Evolutionary conservation across 2,888 invertebrate species (phyloP), one percentile per base, ranked within the genome.

Genomic region (Acrobasis consociella): DNA sequence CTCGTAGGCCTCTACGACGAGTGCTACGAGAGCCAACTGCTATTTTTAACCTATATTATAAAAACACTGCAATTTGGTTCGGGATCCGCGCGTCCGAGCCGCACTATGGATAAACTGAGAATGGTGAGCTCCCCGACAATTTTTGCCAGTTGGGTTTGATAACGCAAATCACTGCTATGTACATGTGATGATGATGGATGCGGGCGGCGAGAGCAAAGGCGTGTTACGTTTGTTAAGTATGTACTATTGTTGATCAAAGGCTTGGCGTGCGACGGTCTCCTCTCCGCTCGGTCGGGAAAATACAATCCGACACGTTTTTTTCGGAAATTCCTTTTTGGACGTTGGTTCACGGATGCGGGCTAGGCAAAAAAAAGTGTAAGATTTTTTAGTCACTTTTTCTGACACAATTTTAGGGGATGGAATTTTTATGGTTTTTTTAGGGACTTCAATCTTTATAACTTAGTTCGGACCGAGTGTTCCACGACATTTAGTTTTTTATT

Each of bases 1-100:
- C 69, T 74, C 84, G 87, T 86, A 86, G 87, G 71, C 74, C 67
- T 83, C 87, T 86, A 87, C 87, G 85, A 67, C 51, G 46, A 62
- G 65, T 70, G 83, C 86, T 86, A 86, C 88, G 88, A 75, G 63
- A 73, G 75, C 71, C 77, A 62, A 72, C 73, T 65, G 17, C 72
- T 80, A 81, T 78, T 77, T 75, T 73, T 75, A 80, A 73, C 72
- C 67, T 67, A 78, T 75, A 76, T 77, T 77, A 69, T 75, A 71
- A 70, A 72, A 73, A 69, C 73, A 77, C 82, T 80, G 75, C 75
- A 71, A 68, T 39, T 38, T 55, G 16, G 49, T n/a, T 38, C 49
- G 46, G 53, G 42, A 49, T 11, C 53, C 39, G 72, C 84, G 81
- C 88, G 89, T 84, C 83, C 78, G 83, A 67, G 70, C 77, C 67